Base-by-base conservation (phyloP, 2,888 invertebrate species). In the Abscondita cerata region DNA sequence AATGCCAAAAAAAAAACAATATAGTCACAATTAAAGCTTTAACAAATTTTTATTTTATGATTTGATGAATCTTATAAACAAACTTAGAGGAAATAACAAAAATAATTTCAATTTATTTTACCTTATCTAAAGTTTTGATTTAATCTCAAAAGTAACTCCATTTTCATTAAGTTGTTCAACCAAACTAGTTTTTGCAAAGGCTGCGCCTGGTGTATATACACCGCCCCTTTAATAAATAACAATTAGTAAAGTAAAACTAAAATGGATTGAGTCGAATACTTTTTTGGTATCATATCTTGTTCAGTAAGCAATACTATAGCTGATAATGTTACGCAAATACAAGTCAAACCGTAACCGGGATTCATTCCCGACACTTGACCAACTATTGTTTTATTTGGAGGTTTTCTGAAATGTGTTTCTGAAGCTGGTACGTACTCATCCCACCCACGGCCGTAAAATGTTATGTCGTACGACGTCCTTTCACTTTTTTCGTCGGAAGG, bases 271-370 rank as follows among this genome's bases (percentile, higher is more conserved):
- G 19, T 12, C 13, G 80, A 85, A 83, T 77, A 92, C 92, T 78
- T 81, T 48, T 81, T 78, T 0, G 96, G 95, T 84, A 97, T 85
- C 73, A 89, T 89, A 55, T 89, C 85, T 31, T 81, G 81, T 76
- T 98, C 94, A 15, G 85, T 85, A 6, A 96, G 81, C 51, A 97
- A 80, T 0, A 88, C 89, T 57, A 92, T 72, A 0, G 91, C 97
- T 41, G 90, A 83, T 62, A 89, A 83, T 4, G 96, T 82, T 62
- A 95, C 75, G 40, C 88, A 86, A 4, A 87, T 85, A 58, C 91
- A 90, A 0, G 95, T 96, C 5, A 90, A 85, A 1, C 92, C 91
- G 82, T 97, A 97, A 13, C 91, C 96, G 1, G 91, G 90, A 81
- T 94, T 91, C 56, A 66, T 74, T 0, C 88, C 89, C 12, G 82